Evolutionary conservation across 2,797 vertebrate genomes (phyloP).

Genomic region (Micromesistius poutassou): DNA sequence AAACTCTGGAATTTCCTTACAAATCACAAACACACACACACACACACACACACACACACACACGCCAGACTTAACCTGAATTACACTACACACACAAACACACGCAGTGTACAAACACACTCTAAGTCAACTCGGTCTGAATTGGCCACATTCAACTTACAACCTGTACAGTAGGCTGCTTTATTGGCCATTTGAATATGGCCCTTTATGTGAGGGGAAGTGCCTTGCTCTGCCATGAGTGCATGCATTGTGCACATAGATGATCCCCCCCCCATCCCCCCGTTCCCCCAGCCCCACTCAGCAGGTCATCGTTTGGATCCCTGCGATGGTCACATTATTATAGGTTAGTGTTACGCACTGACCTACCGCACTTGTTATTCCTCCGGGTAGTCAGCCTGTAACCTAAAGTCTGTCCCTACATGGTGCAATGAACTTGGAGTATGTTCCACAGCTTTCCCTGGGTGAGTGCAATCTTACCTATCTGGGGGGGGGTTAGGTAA

Average conservation of each 20-base stretch:
- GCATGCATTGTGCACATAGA: not conserved
- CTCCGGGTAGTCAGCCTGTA: too few species aligned
- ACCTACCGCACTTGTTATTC: too few species aligned
- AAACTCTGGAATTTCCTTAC: not conserved
- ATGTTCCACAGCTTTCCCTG: too few species aligned
- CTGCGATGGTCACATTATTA: too few species aligned
- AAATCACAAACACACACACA: slow-evolving; percentile 11
- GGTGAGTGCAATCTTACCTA: too few species aligned
- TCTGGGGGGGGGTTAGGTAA: too few species aligned
- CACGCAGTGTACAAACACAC: not conserved
- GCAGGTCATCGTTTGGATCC: not conserved
- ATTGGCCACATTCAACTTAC: not conserved
- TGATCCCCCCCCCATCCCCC: not conserved
- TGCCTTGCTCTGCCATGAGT: not conserved
- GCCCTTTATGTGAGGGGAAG: not conserved
- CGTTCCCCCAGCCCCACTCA: not conserved
- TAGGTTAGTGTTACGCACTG: too few species aligned
- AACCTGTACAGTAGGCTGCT: not conserved
- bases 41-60: slow-evolving; percentile 13
- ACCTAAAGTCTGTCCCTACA: too few species aligned
- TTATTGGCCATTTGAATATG: not conserved
- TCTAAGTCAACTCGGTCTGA: not conserved
- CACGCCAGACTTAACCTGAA: not conserved
- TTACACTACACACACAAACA: not conserved
- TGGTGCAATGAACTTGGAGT: too few species aligned